Conservation (phyloP, 2,888 invertebrate species). For the Macrophya alboannulata region DNA sequence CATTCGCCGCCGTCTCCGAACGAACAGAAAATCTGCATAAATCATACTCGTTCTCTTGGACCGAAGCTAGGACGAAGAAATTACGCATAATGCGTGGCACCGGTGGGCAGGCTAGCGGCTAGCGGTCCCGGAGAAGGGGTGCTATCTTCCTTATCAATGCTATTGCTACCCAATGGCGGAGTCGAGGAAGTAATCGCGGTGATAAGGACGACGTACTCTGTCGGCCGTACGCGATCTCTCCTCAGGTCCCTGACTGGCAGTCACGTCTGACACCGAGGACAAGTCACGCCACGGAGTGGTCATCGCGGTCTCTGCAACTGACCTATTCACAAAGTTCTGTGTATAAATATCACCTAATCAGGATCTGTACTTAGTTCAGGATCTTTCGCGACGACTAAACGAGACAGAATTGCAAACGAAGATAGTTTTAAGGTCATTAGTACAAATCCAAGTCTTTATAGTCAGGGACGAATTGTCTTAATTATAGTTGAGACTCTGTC, state of each 20-base stretch:
- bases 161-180: conserved; percentile 58
- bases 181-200: conserved; percentile 58
- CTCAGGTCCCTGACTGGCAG: conserved; percentile 52
- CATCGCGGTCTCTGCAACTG: conserved; percentile 24
- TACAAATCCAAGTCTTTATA: background rate
- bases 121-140: conserved; percentile 51
- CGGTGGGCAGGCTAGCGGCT: conserved; percentile 51
- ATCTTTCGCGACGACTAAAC: background rate
- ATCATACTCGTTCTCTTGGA: background rate
- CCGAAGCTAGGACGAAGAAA: background rate
- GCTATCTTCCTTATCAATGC: conserved; percentile 56
- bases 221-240: conserved; percentile 49
- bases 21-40: background rate
- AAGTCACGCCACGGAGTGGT: conserved; percentile 51
- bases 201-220: conserved; percentile 57
- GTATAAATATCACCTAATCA: background rate
- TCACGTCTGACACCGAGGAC: conserved; percentile 56
- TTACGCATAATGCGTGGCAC: conserved; percentile 12
- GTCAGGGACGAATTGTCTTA: background rate
- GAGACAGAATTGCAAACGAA: background rate
- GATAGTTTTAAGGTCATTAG: background rate
- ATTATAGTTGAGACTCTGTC: background rate
- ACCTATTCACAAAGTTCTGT: background rate
- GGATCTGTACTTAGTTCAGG: background rate
- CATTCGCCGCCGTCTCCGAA: background rate